Evolutionary conservation across 2,113 vertebrate genomes (phyloP), one percentile per base, ranked within the genome.

Genomic region (Hyperopisus bebe): DNA sequence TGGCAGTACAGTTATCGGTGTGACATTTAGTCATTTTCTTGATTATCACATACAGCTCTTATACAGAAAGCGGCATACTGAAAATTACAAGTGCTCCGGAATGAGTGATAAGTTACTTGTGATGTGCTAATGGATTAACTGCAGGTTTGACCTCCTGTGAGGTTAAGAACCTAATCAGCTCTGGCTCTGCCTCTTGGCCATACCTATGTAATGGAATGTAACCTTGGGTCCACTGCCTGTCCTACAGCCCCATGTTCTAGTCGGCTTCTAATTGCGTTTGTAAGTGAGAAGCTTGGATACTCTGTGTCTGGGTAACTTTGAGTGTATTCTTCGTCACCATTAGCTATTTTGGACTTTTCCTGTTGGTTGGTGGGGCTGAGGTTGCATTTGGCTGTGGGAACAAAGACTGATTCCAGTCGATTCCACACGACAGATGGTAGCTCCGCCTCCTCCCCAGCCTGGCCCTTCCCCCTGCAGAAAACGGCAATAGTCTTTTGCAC

Each of bases 11-110:
- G 53, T 44, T 66, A 53, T 66, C 27, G 31, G 6, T 83, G 77
- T 86, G 80, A 86, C 58, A 88, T 93, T 91, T 91, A 89, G 92
- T 93, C 91, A 89, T 89, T 91, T 93, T 92, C 44, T 87, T 90
- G 88, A 90, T 92, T 91, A 92, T 92, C 83, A 89, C 86, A 84
- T 82, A 66, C 50, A 17, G 39, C 42, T 66, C 88, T 83, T 44
- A 42, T 53, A 89, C 86, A 90, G 90, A 90, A 62, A 47, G 86
- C 86, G 89, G 89, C 90, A 46, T 50, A 58, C 62, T 88, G 62
- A 90, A 77, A 85, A 80, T 89, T 89, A 83, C 53, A 58, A 86
- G 47, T 35, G 51, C 88, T 46, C 74, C 47, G 62, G 86, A 89
- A 50, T 86, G 44, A 83, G 87, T 48, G 83, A 90, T 70, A 66